Conservation (phyloP, 2,113 vertebrate species). For the Diadophis punctatus region DNA sequence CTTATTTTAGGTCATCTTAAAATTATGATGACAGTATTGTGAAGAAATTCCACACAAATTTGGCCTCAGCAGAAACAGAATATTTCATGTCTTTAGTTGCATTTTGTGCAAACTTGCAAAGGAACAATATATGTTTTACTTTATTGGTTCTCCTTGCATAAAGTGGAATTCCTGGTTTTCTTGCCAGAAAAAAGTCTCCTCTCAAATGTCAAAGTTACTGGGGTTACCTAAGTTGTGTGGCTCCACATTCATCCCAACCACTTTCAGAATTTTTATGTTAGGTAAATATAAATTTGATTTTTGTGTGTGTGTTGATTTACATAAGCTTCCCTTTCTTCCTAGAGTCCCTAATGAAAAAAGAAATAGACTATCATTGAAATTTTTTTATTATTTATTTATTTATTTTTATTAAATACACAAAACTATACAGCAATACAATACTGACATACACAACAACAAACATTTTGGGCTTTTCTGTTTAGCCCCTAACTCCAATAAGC, state of each 20-base stretch:
- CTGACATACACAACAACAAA: no score
- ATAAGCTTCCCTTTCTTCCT: not conserved
- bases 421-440: no score
- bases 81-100: not conserved
- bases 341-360: not conserved
- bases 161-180: not conserved
- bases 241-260: not conserved
- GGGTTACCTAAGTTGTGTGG: not conserved
- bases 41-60: not conserved
- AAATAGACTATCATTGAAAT: not conserved
- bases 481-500: no score
- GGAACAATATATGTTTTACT: not conserved
- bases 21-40: not conserved
- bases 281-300: not conserved
- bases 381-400: no score
- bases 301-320: not conserved
- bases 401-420: no score
- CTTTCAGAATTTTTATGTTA: not conserved
- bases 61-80: not conserved
- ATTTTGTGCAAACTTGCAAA: not conserved
- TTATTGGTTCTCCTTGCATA: not conserved
- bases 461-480: no score
- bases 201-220: not conserved
- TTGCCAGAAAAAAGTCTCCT: not conserved
- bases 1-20: not conserved